phyloP scores from a whole-genome alignment of 2,888 invertebrate species.

The Rhagium mordax region DNA sequence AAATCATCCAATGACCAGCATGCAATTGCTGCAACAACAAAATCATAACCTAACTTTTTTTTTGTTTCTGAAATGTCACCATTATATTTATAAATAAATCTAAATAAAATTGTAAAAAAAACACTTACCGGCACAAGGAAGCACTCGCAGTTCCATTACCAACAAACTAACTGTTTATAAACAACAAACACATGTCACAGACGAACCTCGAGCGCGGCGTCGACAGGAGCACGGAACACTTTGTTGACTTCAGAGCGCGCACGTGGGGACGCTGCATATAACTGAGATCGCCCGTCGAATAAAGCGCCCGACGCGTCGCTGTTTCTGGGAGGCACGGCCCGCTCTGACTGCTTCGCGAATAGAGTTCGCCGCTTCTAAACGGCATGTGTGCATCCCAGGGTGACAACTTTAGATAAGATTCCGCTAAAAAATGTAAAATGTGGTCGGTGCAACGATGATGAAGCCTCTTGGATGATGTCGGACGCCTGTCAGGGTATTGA shows the following conservation, averaged over 20 bases:
- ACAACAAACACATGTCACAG: conserved; percentile 36
- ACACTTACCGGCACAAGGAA: conserved; percentile 15
- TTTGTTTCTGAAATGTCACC: too few species aligned
- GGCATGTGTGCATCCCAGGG: conserved; percentile 26
- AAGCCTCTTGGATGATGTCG: conserved; percentile 24
- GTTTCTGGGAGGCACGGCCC: conserved; percentile 30
- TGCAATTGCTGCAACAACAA: too few species aligned
- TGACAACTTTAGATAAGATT: conserved; percentile 23
- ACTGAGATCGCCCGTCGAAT: conserved; percentile 26
- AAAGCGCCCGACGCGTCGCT: conserved; percentile 24
- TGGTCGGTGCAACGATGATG: conserved; percentile 7
- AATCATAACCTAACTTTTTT: too few species aligned
- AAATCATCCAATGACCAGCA: too few species aligned
- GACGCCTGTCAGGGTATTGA: conserved; percentile 28
- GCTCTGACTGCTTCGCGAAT: conserved; percentile 26
- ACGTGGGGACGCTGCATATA: conserved; percentile 23
- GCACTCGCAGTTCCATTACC: background rate
- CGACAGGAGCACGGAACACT: background rate
- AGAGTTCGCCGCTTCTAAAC: conserved; percentile 24
- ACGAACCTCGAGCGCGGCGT: background rate
- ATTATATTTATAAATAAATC: background rate
- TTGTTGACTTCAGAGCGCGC: conserved; percentile 5
- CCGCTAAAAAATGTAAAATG: conserved; percentile 23
- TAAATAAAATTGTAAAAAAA: background rate
- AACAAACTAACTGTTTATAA: conserved; percentile 34